phyloP scores from a whole-genome alignment of 2,797 vertebrate species.

The Chanos chanos region DNA sequence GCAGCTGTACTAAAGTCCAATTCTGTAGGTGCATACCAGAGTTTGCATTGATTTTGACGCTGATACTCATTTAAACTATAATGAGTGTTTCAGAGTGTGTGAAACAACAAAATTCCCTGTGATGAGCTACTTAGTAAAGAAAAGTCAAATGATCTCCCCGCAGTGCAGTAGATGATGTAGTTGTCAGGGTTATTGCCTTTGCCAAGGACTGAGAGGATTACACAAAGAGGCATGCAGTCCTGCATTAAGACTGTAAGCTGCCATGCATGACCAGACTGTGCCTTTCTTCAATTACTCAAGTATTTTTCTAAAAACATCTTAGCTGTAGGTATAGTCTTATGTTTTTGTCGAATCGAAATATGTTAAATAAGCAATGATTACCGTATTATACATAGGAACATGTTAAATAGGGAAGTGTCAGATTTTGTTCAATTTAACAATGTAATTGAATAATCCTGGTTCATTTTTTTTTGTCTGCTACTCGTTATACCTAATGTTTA shows the following conservation, averaged over 20 bases:
- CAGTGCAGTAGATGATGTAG: slow-evolving; percentile 23
- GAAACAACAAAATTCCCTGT: slow-evolving; percentile 8
- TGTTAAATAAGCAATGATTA: too few relatives aligned
- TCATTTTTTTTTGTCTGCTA: not conserved
- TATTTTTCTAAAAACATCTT: not conserved
- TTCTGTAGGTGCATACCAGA: too few relatives aligned
- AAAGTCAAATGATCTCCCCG: slow-evolving; percentile 36
- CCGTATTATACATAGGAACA: too few relatives aligned
- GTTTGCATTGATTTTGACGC: too few relatives aligned
- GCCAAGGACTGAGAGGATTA: slow-evolving; percentile 56
- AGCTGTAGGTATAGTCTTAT: too few relatives aligned
- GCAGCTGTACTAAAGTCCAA: not conserved
- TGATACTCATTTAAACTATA: too few relatives aligned
- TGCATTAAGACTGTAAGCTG: slow-evolving; percentile 60
- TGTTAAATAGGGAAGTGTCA: not conserved
- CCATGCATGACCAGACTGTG: slow-evolving; percentile 61
- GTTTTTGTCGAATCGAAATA: too few relatives aligned
- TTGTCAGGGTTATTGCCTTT: slow-evolving; percentile 32
- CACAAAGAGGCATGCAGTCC: slow-evolving; percentile 50
- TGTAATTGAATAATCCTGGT: not conserved
- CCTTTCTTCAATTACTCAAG: slow-evolving; percentile 12
- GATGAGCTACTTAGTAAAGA: slow-evolving; percentile 24
- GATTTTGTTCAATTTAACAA: not conserved
- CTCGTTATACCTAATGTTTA: too few relatives aligned
- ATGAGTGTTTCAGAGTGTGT: too few relatives aligned